These are phyloP conservation scores for Trochalopteron elliotii DNA, from an alignment of 2,113 vertebrate species.

Conservation along the genomic window DNA sequence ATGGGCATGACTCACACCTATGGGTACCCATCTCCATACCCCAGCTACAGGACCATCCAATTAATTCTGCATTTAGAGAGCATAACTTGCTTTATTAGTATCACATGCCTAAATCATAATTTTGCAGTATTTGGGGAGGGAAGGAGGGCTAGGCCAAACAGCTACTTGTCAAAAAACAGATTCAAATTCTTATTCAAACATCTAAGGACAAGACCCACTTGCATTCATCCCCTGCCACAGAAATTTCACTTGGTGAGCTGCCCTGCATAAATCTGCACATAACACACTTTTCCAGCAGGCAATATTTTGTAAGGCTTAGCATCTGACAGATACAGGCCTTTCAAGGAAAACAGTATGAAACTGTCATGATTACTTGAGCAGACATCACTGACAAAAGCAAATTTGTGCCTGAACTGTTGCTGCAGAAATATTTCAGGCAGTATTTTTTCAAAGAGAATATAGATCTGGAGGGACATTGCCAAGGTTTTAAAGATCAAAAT, in stretches of 20 bases:
- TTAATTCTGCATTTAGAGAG: not conserved
- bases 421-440: slow-evolving; percentile 45
- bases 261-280: slow-evolving; percentile 34
- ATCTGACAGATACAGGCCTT: slow-evolving; percentile 59
- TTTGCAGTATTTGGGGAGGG: not conserved
- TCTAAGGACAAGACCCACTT: slow-evolving; percentile 6
- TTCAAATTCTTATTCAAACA: slow-evolving; percentile 8
- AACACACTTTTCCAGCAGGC: slow-evolving; percentile 34
- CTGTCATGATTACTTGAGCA: slow-evolving; percentile 42
- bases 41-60: not conserved
- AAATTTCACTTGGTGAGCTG: slow-evolving; percentile 25
- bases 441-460: slow-evolving; percentile 55
- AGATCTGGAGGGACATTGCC: slow-evolving; percentile 34
- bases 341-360: slow-evolving; percentile 56
- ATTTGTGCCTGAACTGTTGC: slow-evolving; percentile 42
- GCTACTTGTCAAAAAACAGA: slow-evolving; percentile 12
- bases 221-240: slow-evolving; percentile 24
- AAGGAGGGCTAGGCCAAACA: not conserved
- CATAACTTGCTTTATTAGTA: not conserved
- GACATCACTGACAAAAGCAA: slow-evolving; percentile 47
- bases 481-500: slow-evolving; percentile 59
- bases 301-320: slow-evolving; percentile 42
- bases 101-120: not conserved
- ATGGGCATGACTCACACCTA: not conserved
- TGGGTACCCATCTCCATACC: not conserved